These are phyloP conservation scores for Augochlora pura DNA, from an alignment of 1,140 invertebrate genomes.

Conservation along the genomic window DNA sequence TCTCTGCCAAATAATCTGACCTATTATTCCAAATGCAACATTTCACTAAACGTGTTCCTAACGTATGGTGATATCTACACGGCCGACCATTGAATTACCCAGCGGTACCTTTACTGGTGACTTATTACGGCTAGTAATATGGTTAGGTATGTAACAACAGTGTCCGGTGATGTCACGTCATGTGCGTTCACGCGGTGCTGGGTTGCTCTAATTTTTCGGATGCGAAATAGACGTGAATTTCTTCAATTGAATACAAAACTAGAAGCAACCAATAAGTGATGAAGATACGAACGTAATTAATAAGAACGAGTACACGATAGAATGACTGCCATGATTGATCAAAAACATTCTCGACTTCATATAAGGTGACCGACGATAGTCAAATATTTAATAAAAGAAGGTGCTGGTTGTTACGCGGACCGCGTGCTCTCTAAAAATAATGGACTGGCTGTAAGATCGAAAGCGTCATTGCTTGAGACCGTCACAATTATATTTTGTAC, in stretches of 20 bases:
- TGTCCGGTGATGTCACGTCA: conserved; percentile 2
- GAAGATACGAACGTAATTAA: not conserved
- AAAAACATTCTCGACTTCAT: not conserved
- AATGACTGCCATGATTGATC: not conserved
- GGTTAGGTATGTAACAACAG: not conserved
- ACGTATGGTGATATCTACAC: conserved; percentile 16
- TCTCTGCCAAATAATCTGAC: not conserved
- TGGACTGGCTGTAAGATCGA: not conserved
- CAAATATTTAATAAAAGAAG: not conserved
- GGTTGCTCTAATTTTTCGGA: not conserved
- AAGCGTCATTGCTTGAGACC: conserved; percentile 8
- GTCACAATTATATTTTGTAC: not conserved
- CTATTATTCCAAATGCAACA: not conserved
- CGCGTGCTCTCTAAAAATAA: conserved; percentile 33
- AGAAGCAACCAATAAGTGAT: not conserved
- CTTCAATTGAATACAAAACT: too few relatives aligned
- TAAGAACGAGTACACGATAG: too few relatives aligned
- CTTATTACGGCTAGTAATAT: conserved; percentile 42
- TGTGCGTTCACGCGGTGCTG: not conserved
- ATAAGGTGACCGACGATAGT: not conserved
- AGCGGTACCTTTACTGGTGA: conserved; percentile 28
- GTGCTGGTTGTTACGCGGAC: not conserved
- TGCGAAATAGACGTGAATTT: not conserved
- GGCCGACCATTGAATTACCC: not conserved
- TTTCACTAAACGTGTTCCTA: conserved; percentile 22